Base-by-base conservation (phyloP, 1,140 invertebrate genomes). In the Drosophila lacertosa region DNA sequence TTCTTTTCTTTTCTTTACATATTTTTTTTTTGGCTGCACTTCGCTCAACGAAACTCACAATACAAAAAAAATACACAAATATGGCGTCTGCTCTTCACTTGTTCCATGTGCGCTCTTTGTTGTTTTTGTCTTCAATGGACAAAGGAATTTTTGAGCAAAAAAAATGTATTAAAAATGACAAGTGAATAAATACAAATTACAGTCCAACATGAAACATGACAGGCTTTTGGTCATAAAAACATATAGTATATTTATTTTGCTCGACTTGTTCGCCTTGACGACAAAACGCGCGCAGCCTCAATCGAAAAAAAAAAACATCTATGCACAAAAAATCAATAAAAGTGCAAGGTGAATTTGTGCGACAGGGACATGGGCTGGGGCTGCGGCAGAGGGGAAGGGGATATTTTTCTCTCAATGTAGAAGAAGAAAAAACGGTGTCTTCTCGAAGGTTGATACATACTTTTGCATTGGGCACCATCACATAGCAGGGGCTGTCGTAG, bases 401-500 rank as follows among this genome's bases (percentile, higher is more conserved):
- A 7, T 29, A 29, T 24, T 18, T 4, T 10, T 5, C 26, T 9
- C 37, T 15, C 13, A 20, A 67, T 67, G 45, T 53, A 55, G 22
- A 58, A 7, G 9, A 2, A 29, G 7, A 29, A 29, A 9, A 7
- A 2, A 29, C 9, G 0, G 26, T 29, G 6, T 29, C 26, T 29
- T 29, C 26, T 29, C 9, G 26, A 29, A 29, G 26, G 26, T 29
- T 29, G 26, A 81, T 92, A 93, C 93, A 90, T 93, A 94, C 93
- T 92, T 93, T 92, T 92, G 93, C 91, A 93, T 94, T 92, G 80
- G 93, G 93, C 82, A 94, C 93, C 92, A 94, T 94, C 70, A 94
- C 93, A 88, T 94, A 94, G 92, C 93, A 94, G 83, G 93, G 93
- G 58, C 94, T 92, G 69, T 92, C 92, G 67, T 93, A 92, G 72